Evolutionary conservation across 2,888 invertebrate genomes (phyloP).

Genomic region (Esperia sulphurella): DNA sequence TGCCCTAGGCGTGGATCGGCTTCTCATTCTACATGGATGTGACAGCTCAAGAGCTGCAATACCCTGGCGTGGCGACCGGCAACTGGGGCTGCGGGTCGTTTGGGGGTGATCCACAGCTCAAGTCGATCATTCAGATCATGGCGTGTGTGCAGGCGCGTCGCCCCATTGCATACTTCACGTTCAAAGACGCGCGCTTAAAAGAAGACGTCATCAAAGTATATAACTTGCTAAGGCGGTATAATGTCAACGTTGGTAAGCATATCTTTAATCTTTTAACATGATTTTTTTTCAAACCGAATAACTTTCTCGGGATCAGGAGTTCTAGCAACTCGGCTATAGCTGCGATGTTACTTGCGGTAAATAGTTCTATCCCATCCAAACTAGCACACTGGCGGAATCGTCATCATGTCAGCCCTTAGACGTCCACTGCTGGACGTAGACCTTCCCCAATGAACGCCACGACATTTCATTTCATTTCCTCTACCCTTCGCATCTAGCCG

Average conservation of each 20-base stretch:
- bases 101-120: conserved; percentile 85
- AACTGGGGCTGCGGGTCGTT: conserved; percentile 98
- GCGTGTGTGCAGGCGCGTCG: conserved; percentile 62
- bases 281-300: too few relatives aligned
- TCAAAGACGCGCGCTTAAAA: background rate
- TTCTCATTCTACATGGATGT: conserved; percentile 72
- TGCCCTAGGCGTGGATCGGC: conserved; percentile 54
- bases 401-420: too few relatives aligned
- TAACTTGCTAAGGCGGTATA: background rate
- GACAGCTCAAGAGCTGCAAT: conserved; percentile 30
- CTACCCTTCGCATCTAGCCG: too few relatives aligned
- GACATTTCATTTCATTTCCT: too few relatives aligned
- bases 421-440: too few relatives aligned
- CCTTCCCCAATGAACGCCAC: too few relatives aligned
- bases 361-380: too few relatives aligned
- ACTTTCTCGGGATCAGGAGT: too few relatives aligned
- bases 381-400: too few relatives aligned
- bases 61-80: conserved; percentile 89
- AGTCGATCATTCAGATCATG: conserved; percentile 86
- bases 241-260: background rate
- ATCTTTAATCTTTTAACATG: too few relatives aligned
- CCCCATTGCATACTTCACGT: background rate
- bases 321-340: too few relatives aligned
- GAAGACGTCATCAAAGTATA: background rate
- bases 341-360: too few relatives aligned